These are phyloP conservation scores for Hydropsyche tenuis DNA, from an alignment of 1,140 invertebrate species.

Conservation along the genomic window DNA sequence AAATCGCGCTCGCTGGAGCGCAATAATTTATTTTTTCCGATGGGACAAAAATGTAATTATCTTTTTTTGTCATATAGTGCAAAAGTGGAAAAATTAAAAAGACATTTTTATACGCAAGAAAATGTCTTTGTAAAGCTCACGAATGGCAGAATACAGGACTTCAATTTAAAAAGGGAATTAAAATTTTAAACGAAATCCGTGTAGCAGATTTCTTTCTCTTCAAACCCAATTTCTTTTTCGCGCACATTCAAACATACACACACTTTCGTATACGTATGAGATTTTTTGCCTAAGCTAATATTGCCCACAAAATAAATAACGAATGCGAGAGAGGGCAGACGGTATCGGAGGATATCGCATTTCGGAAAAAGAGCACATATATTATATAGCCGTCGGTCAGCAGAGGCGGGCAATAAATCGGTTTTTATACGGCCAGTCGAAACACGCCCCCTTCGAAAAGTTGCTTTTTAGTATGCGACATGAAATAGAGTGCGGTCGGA, in stretches of 20 bases:
- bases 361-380: not conserved
- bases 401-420: conserved; percentile 5
- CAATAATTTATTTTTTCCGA: not conserved
- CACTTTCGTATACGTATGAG: not conserved
- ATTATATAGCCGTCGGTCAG: conserved; percentile 8
- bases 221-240: not conserved
- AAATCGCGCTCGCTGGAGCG: not conserved
- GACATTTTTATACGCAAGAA: not conserved
- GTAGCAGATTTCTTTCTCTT: conserved; percentile 9
- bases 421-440: conserved; percentile 10
- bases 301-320: conserved; percentile 4
- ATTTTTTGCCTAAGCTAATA: conserved; percentile 12
- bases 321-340: not conserved
- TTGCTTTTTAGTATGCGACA: conserved; percentile 13
- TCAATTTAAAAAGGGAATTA: conserved; percentile 9
- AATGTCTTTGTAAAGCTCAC: not conserved
- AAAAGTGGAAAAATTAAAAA: not conserved
- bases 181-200: conserved; percentile 4
- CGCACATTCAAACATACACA: not conserved
- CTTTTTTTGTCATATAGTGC: conserved; percentile 1
- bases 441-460: not conserved
- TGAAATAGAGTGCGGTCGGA: conserved; percentile 10
- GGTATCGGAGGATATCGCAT: conserved; percentile 7
- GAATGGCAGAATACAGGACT: not conserved
- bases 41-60: not conserved